Evolutionary conservation across 1,140 invertebrate genomes (phyloP), one percentile per base, ranked within the genome.

Genomic region (Drosophila murphyi): DNA sequence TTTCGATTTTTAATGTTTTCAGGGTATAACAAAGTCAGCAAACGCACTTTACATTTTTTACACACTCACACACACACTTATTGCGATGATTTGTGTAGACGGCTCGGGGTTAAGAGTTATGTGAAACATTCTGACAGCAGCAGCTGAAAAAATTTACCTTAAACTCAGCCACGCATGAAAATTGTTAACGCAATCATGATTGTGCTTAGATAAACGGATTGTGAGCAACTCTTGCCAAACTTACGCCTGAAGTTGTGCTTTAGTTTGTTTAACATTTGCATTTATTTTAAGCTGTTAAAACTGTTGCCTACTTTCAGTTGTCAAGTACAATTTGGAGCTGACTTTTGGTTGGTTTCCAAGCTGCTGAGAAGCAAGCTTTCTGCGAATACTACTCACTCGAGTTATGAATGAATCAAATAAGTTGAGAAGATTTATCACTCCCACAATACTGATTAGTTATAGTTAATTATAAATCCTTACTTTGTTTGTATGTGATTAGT

Each of bases 61-160:
- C 48, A 51, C 48, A 32, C 41, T 12, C 12, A 67, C 48, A 57
- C 72, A 69, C 51, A 78, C 83, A n/a, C 39, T n/a, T 43, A 72
- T 87, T 87, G 82, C 83, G 72, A 87, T 87, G 82, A 87, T 87
- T 87, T 87, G 76, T 87, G 79, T 82, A 79, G 82, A 87, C 83
- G 76, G 64, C 61, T 28, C 65, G 55, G 68, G 76, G 50, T 72
- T 55, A 63, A 39, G 60, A 83, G 57, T 81, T 78, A 81, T 86
- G 86, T 85, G 81, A 78, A 78, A 60, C 65, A 73, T 67, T 64
- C 50, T 64, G 61, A 76, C 51, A 10, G 41, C 37, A 8, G 31
- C 29, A 12, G 41, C 10, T 3, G 7, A 8, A 70, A 54, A 69
- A 73, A 35, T 5, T 35, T 48, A 29, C 35, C 55, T 4, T 4